Conservation (phyloP, 2,797 vertebrate genomes). For the Myripristis murdjan region DNA sequence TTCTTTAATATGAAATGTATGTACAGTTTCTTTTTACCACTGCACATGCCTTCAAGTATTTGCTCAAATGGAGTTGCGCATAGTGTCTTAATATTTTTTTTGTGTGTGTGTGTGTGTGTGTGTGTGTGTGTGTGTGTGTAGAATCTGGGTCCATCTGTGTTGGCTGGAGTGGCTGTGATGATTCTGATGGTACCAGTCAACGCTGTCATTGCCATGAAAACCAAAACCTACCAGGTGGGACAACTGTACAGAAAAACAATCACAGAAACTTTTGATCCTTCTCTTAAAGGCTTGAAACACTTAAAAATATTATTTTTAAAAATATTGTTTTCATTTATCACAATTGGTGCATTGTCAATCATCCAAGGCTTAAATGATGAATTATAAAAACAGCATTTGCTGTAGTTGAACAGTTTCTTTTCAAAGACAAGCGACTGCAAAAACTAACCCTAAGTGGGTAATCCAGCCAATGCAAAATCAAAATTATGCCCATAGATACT, state of each 20-base stretch:
- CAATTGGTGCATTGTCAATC: background rate
- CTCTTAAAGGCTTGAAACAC: background rate
- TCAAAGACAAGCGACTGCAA: too few relatives aligned
- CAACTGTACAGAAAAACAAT: background rate
- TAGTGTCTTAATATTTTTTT: background rate
- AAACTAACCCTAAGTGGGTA: too few relatives aligned
- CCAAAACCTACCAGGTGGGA: conserved; percentile 95
- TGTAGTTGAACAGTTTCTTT: too few relatives aligned
- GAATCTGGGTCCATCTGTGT: conserved; percentile 93
- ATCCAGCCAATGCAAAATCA: too few relatives aligned
- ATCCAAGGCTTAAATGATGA: background rate
- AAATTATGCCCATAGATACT: too few relatives aligned
- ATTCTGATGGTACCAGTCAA: conserved; percentile 95
- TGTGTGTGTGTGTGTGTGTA: conserved; percentile 69
- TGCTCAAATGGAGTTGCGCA: background rate
- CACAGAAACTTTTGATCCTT: background rate
- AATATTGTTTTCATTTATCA: background rate
- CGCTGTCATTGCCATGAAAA: conserved; percentile 96
- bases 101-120: too few relatives aligned
- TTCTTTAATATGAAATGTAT: too few relatives aligned
- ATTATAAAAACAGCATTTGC: too few relatives aligned
- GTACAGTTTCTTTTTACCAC: too few relatives aligned
- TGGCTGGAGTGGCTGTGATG: conserved; percentile 98
- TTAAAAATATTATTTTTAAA: background rate
- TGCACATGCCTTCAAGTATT: background rate